phyloP scores from a whole-genome alignment of 2,888 invertebrate species.

The Druceiella hillmani region DNA sequence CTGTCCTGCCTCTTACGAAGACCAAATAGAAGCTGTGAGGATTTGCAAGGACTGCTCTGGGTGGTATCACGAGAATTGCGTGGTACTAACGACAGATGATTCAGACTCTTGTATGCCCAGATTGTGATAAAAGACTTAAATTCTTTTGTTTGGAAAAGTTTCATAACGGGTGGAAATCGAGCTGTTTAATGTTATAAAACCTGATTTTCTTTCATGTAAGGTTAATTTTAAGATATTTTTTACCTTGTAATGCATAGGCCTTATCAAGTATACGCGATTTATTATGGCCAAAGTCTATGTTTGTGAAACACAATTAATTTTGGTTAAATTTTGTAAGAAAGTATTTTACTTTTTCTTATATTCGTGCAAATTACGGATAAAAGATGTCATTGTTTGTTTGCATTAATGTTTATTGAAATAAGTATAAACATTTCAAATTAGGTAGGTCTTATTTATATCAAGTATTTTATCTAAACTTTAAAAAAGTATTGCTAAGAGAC shows the following conservation, averaged over 20 bases:
- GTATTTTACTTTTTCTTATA: not conserved
- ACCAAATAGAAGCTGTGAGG: not conserved
- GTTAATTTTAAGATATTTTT: not conserved
- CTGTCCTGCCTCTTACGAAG: not conserved
- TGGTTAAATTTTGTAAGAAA: constrained; percentile 1
- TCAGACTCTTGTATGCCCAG: too few species aligned
- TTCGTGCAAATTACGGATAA: not conserved
- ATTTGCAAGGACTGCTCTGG: too few species aligned
- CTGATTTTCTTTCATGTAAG: constrained; percentile 2
- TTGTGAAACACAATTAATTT: not conserved
- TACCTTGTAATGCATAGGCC: not conserved
- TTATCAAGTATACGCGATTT: constrained; percentile 3
- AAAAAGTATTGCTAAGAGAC: too few species aligned
- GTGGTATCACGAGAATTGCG: too few species aligned
- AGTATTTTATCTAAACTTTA: too few species aligned
- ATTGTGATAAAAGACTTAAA: too few species aligned
- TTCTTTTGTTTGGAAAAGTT: too few species aligned
- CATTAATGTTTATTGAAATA: not conserved
- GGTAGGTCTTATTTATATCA: too few species aligned
- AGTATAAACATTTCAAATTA: constrained; percentile 1
- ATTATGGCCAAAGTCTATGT: constrained; percentile 3
- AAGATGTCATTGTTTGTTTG: not conserved
- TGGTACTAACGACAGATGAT: too few species aligned
- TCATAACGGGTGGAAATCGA: too few species aligned
- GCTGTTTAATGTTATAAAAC: not conserved